Conservation (phyloP, 2,113 vertebrate genomes). For the Carassius carassius region DNA sequence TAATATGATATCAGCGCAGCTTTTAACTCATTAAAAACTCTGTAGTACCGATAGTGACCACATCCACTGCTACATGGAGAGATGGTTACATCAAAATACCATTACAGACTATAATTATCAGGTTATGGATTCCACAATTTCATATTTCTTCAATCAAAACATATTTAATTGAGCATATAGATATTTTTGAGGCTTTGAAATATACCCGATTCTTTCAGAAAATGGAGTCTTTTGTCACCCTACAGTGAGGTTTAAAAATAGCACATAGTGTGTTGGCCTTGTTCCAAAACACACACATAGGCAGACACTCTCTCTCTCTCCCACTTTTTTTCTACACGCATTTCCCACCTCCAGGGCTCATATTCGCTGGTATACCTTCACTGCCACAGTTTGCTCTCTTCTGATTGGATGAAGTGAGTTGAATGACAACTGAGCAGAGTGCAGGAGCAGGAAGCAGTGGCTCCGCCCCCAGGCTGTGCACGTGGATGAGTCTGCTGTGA, state of each 20-base stretch:
- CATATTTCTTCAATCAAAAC: neutral
- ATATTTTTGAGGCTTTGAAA: neutral
- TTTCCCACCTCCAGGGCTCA: conserved; percentile 40
- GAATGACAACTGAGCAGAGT: conserved; percentile 57
- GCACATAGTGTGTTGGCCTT: conserved; percentile 67
- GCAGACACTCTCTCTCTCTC: conserved; percentile 52
- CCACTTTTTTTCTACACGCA: conserved; percentile 35
- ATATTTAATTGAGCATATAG: neutral
- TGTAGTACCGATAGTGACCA: neutral
- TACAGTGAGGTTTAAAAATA: conserved; percentile 67
- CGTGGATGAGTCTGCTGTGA: conserved; percentile 68
- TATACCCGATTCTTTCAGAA: conserved; percentile 42
- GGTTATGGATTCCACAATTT: neutral
- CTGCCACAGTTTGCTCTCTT: conserved; percentile 54
- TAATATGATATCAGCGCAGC: neutral
- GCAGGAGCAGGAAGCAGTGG: neutral
- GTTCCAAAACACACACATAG: conserved; percentile 64
- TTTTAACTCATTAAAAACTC: neutral
- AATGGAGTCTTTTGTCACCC: conserved; percentile 60
- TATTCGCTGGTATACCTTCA: conserved; percentile 58
- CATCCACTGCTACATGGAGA: neutral
- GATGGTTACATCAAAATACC: neutral
- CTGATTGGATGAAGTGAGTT: conserved; percentile 57
- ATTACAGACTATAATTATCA: neutral
- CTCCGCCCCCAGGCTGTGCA: conserved; percentile 61